phyloP scores from a whole-genome alignment of 1,140 invertebrate genomes.

The Caerostris darwini region DNA sequence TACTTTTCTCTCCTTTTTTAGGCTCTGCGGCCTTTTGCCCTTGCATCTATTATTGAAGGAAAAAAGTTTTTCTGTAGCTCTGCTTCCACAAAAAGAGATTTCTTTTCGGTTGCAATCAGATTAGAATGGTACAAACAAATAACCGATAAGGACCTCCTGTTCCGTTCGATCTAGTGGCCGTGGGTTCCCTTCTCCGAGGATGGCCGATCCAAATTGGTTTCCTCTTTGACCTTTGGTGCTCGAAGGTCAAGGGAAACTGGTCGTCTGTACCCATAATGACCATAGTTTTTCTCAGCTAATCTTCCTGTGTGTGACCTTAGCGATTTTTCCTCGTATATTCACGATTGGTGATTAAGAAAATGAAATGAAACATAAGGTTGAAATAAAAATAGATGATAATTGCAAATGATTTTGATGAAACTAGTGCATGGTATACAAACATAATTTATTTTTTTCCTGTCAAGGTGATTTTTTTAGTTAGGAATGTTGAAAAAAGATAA shows the following conservation, averaged over 20 bases:
- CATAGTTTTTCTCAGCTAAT: not conserved
- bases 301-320: not conserved
- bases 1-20: not conserved
- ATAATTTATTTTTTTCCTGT: too few relatives aligned
- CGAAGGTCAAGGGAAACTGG: conserved; percentile 59
- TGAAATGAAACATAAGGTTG: not conserved
- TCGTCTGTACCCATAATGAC: conserved; percentile 14
- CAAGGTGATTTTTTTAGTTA: not conserved
- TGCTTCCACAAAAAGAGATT: not conserved
- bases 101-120: not conserved
- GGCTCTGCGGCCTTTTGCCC: not conserved
- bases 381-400: not conserved
- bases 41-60: conserved; percentile 8
- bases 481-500: not conserved
- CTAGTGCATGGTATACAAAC: not conserved
- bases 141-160: not conserved
- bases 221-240: conserved; percentile 41
- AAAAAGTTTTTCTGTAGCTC: not conserved
- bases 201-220: conserved; percentile 17
- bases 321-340: not conserved
- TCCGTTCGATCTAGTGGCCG: not conserved
- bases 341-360: not conserved
- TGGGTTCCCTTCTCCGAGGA: conserved; percentile 38
- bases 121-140: not conserved
- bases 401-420: not conserved